Percentiles rank a stretch among this genome's conserved stretches.
These are phyloP conservation scores for Paguma larvata DNA, from an alignment of 2,797 vertebrate species.

Conservation along the genomic window DNA sequence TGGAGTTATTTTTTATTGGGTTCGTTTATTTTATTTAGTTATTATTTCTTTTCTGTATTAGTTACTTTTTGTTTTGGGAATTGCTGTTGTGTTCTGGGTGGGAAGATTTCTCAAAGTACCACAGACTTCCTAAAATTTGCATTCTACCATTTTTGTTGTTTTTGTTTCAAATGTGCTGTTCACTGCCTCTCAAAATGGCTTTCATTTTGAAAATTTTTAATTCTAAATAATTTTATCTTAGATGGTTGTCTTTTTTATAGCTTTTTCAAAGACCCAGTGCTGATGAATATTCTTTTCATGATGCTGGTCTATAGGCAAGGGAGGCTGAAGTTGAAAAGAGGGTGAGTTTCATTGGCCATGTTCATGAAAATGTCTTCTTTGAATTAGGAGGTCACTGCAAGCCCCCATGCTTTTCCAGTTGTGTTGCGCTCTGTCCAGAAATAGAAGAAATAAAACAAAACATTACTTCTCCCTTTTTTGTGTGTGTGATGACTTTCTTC, in stretches of 20 bases:
- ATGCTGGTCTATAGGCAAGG: background rate
- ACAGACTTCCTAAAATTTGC: background rate
- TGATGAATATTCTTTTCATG: background rate
- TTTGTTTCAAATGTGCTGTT: background rate
- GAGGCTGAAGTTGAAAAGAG: background rate
- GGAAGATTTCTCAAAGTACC: slow-evolving; percentile 20
- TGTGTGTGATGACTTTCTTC: background rate
- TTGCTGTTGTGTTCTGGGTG: background rate
- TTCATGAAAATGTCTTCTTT: slow-evolving; percentile 3
- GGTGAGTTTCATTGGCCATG: background rate
- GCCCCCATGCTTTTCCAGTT: background rate
- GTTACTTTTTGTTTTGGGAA: slow-evolving; percentile 24
- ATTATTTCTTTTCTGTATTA: background rate
- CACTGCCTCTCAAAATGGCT: background rate
- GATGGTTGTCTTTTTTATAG: background rate
- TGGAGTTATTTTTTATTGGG: background rate
- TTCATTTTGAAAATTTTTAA: slow-evolving; percentile 58
- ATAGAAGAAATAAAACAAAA: background rate
- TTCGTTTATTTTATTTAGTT: slow-evolving; percentile 17
- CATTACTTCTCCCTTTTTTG: background rate
- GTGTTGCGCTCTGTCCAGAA: background rate
- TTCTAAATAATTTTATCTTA: slow-evolving; percentile 15
- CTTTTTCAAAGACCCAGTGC: background rate
- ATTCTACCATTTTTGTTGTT: background rate
- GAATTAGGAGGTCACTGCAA: background rate